Percentiles rank a stretch among this genome's conserved stretches.
These are phyloP conservation scores for Xenentodon cancila DNA, from an alignment of 2,797 vertebrate species.

Conservation along the genomic window DNA sequence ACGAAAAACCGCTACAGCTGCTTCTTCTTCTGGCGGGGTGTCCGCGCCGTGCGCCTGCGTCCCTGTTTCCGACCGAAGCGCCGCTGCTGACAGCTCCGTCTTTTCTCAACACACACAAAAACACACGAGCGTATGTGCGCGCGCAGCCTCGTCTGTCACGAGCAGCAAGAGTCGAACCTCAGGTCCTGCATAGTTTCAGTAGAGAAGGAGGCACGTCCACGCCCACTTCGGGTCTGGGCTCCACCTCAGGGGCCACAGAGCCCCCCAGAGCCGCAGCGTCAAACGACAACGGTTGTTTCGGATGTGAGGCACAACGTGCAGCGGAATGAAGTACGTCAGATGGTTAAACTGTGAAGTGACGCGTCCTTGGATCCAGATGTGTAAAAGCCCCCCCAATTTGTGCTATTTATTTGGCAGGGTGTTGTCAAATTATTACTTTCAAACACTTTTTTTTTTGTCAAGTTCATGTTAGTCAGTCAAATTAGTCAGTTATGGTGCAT, in stretches of 20 bases:
- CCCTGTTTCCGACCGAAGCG: conserved; percentile 54
- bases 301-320: neutral
- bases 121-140: neutral
- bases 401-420: too few relatives aligned
- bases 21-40: conserved; percentile 69
- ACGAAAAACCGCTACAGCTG: conserved; percentile 36
- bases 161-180: conserved; percentile 15
- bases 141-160: conserved; percentile 7
- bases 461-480: too few relatives aligned
- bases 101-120: conserved; percentile 3
- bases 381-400: too few relatives aligned
- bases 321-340: neutral
- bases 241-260: neutral
- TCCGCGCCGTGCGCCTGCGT: conserved; percentile 61
- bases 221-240: neutral
- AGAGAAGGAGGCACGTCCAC: neutral
- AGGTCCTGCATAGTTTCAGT: conserved; percentile 16
- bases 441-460: too few relatives aligned
- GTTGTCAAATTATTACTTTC: too few relatives aligned
- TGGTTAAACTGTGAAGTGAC: too few relatives aligned
- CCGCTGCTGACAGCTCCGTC: conserved; percentile 27
- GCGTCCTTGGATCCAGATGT: too few relatives aligned
- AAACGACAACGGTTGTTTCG: too few relatives aligned
- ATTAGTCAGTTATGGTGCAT: too few relatives aligned
- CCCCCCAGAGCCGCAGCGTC: neutral